phyloP scores from a whole-genome alignment of 2,888 invertebrate species.

The Glaucopsyche alexis region DNA sequence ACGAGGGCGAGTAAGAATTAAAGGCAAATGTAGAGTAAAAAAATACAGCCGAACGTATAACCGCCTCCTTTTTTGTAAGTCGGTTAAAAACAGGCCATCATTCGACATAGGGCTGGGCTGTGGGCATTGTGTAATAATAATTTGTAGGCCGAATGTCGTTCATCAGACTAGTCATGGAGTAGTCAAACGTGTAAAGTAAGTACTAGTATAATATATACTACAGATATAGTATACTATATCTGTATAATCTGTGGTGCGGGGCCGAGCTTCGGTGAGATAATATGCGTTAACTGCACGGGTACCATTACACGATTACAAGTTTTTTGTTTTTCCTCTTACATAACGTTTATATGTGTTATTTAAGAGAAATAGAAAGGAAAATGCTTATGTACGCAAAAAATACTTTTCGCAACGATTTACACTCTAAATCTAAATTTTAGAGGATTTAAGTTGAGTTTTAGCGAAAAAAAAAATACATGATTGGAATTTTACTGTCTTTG shows the following conservation, averaged over 20 bases:
- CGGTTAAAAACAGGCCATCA: background rate
- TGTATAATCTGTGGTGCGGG: too few species aligned
- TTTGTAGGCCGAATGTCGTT: constrained; percentile 9
- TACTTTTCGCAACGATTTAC: background rate
- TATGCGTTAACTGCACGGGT: background rate
- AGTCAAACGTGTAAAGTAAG: constrained; percentile 4
- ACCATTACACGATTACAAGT: constrained; percentile 14
- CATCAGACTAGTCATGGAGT: constrained; percentile 3
- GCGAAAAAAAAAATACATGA: background rate
- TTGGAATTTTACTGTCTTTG: background rate
- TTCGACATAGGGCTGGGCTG: background rate
- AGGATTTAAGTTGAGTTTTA: background rate
- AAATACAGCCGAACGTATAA: too few species aligned
- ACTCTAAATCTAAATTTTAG: too few species aligned
- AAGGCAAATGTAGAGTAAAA: background rate
- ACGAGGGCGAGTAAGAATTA: too few species aligned
- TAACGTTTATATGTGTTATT: background rate
- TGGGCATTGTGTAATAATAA: constrained; percentile 6
- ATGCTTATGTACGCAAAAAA: background rate
- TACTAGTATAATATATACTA: too few species aligned
- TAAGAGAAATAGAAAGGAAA: background rate
- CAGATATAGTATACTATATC: too few species aligned
- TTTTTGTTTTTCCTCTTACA: constrained; percentile 21
- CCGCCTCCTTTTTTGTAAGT: too few species aligned
- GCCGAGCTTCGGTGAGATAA: constrained; percentile 17